Evolutionary conservation across 2,888 invertebrate species (phyloP).

Genomic region (Magallana nippona): DNA sequence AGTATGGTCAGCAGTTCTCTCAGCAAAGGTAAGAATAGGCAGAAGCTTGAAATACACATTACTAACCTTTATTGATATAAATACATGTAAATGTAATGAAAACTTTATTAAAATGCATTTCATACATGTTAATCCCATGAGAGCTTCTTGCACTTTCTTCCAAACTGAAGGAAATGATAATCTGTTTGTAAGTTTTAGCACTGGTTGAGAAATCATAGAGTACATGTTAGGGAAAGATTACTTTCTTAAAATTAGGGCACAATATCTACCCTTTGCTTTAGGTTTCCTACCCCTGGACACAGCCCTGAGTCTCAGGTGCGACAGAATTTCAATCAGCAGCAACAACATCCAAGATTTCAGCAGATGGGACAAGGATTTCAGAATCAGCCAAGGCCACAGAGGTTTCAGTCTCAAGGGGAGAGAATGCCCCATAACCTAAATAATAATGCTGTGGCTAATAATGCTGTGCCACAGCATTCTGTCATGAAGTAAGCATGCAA

Average conservation of each 20-base stretch:
- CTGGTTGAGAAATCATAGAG: no score
- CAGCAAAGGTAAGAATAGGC: not conserved
- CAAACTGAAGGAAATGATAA: no score
- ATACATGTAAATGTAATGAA: no score
- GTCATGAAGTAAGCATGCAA: not conserved
- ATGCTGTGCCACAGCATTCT: not conserved
- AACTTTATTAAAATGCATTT: no score
- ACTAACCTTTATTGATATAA: no score
- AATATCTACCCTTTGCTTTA: not conserved
- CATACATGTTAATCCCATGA: no score
- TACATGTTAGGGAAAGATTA: no score
- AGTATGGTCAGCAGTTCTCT: not conserved
- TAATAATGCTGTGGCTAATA: not conserved
- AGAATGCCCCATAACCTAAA: not conserved
- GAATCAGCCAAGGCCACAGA: not conserved
- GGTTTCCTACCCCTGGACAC: not conserved
- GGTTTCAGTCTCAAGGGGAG: conserved; percentile 2
- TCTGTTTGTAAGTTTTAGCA: no score
- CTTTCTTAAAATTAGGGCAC: not conserved
- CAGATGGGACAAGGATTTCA: not conserved
- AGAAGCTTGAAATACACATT: not conserved
- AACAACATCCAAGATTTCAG: conserved; percentile 1
- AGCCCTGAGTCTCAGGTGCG: not conserved
- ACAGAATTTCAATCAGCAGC: not conserved
- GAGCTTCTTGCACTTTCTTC: no score